A percentile compares a stretch with the other conserved stretches of the same genome.
Conservation (phyloP, 2,888 invertebrate genomes). For the Hoplodrina blanda region DNA sequence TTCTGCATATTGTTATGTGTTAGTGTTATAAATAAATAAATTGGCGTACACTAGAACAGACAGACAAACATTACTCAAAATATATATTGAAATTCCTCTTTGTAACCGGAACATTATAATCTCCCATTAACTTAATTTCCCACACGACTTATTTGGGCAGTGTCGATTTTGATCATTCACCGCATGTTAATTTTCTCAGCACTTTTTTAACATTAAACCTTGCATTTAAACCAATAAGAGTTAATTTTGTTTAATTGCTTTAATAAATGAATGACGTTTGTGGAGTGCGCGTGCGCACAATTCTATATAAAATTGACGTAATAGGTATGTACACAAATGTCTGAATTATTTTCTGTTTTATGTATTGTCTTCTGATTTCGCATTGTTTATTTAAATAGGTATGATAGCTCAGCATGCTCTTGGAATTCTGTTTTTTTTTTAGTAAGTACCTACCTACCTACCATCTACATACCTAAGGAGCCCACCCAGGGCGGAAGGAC, state of each 20-base stretch:
- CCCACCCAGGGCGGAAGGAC: too few species aligned
- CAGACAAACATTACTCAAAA: not conserved
- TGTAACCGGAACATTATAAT: constrained; percentile 39
- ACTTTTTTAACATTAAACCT: not conserved
- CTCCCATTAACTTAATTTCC: constrained; percentile 14
- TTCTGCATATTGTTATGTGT: too few species aligned
- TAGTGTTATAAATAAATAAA: too few species aligned
- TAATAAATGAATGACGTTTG: constrained; percentile 30
- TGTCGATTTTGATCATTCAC: constrained; percentile 14
- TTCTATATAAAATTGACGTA: constrained; percentile 44
- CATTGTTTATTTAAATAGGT: constrained; percentile 9
- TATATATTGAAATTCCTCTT: not conserved
- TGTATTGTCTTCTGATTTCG: constrained; percentile 29
- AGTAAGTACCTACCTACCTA: too few species aligned
- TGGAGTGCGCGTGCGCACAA: constrained; percentile 23
- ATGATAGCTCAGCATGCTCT: not conserved
- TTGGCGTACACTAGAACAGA: too few species aligned
- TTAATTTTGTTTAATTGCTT: not conserved
- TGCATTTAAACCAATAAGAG: not conserved
- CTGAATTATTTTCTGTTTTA: constrained; percentile 15
- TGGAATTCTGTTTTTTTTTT: too few species aligned
- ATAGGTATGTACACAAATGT: constrained; percentile 24
- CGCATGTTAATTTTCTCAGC: constrained; percentile 3
- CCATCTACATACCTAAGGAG: too few species aligned
- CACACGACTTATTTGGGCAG: constrained; percentile 34